Evolutionary conservation across 2,797 vertebrate genomes (phyloP).

Genomic region (Antennarius maculatus): DNA sequence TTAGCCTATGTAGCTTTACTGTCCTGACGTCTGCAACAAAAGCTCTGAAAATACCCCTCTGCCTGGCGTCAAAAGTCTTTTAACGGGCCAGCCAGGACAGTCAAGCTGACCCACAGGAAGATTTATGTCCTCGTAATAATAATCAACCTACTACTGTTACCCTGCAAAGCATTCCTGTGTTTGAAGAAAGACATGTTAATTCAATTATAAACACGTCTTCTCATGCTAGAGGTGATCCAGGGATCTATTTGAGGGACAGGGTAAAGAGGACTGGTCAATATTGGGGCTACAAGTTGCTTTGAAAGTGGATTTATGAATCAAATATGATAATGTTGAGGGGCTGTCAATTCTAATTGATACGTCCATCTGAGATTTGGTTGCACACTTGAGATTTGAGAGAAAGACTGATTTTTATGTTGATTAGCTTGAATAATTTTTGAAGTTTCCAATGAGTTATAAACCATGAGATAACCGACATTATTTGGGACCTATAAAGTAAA

Average conservation of each 20-base stretch:
- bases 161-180: slow-evolving; percentile 68
- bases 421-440: slow-evolving; percentile 27
- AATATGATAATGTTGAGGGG: slow-evolving; percentile 6
- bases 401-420: slow-evolving; percentile 9
- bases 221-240: slow-evolving; percentile 51
- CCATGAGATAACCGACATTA: slow-evolving; percentile 38
- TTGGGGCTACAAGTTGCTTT: slow-evolving; percentile 23
- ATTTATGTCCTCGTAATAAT: slow-evolving; percentile 80
- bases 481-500: slow-evolving; percentile 43
- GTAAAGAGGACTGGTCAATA: slow-evolving; percentile 18
- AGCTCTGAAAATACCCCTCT: slow-evolving; percentile 76
- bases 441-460: slow-evolving; percentile 50
- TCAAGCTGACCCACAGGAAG: slow-evolving; percentile 68
- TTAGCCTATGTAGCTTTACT: slow-evolving; percentile 50
- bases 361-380: slow-evolving; percentile 30
- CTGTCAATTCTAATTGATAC: slow-evolving; percentile 36
- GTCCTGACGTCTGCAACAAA: slow-evolving; percentile 68
- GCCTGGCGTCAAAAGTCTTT: slow-evolving; percentile 74
- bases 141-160: slow-evolving; percentile 78
- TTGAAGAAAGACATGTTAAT: slow-evolving; percentile 75
- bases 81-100: slow-evolving; percentile 58
- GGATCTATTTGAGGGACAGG: slow-evolving; percentile 53
- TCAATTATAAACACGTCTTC: slow-evolving; percentile 76
- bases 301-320: slow-evolving; percentile 31
- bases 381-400: slow-evolving; percentile 5